Percentiles rank a stretch among this genome's conserved stretches.
Evolutionary conservation across 2,113 vertebrate genomes (phyloP).

Genomic region (Mobula birostris): DNA sequence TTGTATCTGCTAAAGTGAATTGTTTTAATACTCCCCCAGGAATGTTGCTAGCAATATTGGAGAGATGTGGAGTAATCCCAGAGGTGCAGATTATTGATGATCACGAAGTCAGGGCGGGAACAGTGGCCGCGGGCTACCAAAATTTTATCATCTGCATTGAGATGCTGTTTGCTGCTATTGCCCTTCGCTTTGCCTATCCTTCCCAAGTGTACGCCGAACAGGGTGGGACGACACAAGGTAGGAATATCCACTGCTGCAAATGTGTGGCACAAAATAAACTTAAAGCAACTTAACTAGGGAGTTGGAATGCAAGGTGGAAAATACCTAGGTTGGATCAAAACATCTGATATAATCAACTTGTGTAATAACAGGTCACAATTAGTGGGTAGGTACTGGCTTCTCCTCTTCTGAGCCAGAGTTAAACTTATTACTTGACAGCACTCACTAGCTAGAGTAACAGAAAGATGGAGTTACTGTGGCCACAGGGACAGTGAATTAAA

Average conservation of each 20-base stretch:
- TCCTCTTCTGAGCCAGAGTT: neutral
- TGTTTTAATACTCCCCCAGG: conserved; percentile 53
- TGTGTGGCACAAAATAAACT: neutral
- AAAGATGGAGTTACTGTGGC: too few relatives aligned
- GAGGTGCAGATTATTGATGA: conserved; percentile 72
- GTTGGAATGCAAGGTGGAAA: neutral
- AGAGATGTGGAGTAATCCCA: conserved; percentile 78
- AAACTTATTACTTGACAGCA: too few relatives aligned
- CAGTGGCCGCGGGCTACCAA: conserved; percentile 87
- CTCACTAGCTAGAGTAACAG: too few relatives aligned
- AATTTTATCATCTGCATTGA: conserved; percentile 93
- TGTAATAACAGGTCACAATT: neutral
- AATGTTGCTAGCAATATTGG: conserved; percentile 81
- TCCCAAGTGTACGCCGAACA: conserved; percentile 82
- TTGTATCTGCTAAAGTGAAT: neutral
- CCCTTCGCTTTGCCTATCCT: conserved; percentile 79
- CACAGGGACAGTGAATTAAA: too few relatives aligned
- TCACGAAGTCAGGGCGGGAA: conserved; percentile 76
- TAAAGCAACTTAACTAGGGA: neutral
- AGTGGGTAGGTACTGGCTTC: too few relatives aligned
- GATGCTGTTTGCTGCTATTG: conserved; percentile 84
- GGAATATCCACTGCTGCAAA: neutral
- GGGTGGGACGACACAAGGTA: conserved; percentile 74
- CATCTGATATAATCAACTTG: neutral
- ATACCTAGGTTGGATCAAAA: neutral